These are phyloP conservation scores for Apomyelois bistriatella DNA, from an alignment of 2,888 invertebrate genomes.

Conservation along the genomic window DNA sequence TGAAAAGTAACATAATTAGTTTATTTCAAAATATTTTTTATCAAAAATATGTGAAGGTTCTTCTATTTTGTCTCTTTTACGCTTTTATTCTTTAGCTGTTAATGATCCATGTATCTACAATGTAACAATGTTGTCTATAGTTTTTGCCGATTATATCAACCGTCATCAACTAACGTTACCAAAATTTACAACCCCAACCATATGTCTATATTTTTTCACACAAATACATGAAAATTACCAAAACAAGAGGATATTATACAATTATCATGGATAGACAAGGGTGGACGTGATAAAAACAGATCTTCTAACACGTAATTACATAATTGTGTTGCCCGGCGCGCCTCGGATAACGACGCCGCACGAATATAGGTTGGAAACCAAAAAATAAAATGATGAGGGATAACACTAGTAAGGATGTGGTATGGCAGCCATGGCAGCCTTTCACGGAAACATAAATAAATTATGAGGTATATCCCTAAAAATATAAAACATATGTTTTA, in stretches of 20 bases:
- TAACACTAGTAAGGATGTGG: conserved; percentile 32
- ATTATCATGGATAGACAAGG: conserved; percentile 77
- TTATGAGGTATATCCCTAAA: too few relatives aligned
- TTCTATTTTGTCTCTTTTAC: too few relatives aligned
- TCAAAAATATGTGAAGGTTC: too few relatives aligned
- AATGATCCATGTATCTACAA: too few relatives aligned
- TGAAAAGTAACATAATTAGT: too few relatives aligned
- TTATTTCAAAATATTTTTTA: too few relatives aligned
- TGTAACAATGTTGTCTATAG: background rate
- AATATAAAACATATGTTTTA: too few relatives aligned
- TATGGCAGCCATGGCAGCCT: too few relatives aligned
- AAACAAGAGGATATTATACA: conserved; percentile 61
- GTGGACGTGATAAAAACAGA: conserved; percentile 80
- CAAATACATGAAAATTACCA: conserved; percentile 58
- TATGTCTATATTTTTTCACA: conserved; percentile 40
- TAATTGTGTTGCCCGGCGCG: conserved; percentile 71
- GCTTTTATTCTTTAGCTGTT: too few relatives aligned
- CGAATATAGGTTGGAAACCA: conserved; percentile 69
- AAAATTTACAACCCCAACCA: conserved; percentile 26
- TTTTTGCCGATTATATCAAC: background rate
- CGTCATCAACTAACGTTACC: conserved; percentile 1
- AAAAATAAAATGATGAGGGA: conserved; percentile 56
- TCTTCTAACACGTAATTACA: conserved; percentile 79
- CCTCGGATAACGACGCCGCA: conserved; percentile 70
- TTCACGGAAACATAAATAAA: too few relatives aligned